Base-by-base conservation (phyloP, 2,888 invertebrate genomes). In the Xanthostigma xanthostigma region DNA sequence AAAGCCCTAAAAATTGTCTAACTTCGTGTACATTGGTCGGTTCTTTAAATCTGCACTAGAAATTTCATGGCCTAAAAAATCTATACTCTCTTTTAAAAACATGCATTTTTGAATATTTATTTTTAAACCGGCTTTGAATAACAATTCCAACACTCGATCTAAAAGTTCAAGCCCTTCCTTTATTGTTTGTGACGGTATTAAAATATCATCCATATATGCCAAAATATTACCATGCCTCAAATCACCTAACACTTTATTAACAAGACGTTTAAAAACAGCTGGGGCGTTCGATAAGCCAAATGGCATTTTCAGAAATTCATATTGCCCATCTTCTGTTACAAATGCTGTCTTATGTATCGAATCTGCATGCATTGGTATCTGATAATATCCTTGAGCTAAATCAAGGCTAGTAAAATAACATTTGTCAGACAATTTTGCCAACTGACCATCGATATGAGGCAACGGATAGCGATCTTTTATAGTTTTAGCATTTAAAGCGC, bases 251-350 rank as follows among this genome's bases (percentile, higher is more conserved):
- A 51, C 13, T 3, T 38, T 9, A 27, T 51, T 51, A 1, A 61
- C 56, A 34, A 58, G 49, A 9, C 57, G 49, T 44, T 60, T 59
- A 49, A 61, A 64, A 8, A 58, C 58, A 36, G 56, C 54, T 8
- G 59, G 58, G 0, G 60, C 60, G 45, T 62, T 62, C 4, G 53
- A 45, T 2, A 64, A 48, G 2, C 62, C 63, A 50, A 64, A 66
- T 2, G 59, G 57, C 59, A 62, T 58, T 1, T 54, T 48, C 2
- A 55, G 45, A 47, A 58, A 61, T 53, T 63, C 57, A 41, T 53
- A 63, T 8, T 59, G 47, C 6, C 60, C 60, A 41, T 60, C 59
- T 0, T 56, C 56, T 2, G 60, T 63, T 3, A 56, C 54, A 41
- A 61, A 59, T 4, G 58, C 60, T 1, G 61, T 64, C 37, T 58